Evolutionary conservation across 2,113 vertebrate genomes (phyloP).

Genomic region (Amazona guildingii): DNA sequence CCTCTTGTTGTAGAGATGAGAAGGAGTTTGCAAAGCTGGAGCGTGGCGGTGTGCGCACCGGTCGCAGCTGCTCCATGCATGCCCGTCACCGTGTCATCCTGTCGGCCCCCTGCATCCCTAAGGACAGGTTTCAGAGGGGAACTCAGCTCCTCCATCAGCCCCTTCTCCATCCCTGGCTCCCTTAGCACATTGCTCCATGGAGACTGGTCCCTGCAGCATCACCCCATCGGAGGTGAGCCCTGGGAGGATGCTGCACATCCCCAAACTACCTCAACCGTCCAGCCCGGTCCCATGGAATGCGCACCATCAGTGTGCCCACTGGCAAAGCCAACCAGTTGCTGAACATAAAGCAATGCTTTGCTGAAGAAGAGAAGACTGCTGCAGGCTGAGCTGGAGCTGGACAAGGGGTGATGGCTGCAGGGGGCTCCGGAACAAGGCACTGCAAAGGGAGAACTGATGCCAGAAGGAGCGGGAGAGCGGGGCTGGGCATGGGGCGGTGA

Average conservation of each 20-base stretch:
- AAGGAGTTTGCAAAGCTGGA: constrained; percentile 19
- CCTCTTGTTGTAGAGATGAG: background rate
- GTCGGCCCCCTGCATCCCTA: rapidly evolving
- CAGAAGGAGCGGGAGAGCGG: background rate
- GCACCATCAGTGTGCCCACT: rapidly evolving
- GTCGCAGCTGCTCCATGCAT: rapidly evolving
- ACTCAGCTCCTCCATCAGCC: background rate
- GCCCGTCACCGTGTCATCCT: rapidly evolving
- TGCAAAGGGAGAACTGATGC: background rate
- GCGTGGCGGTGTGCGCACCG: background rate
- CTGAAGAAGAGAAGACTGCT: constrained; percentile 12
- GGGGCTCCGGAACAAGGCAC: background rate
- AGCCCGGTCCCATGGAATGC: background rate
- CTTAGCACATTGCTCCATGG: background rate
- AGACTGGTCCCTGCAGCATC: rapidly evolving
- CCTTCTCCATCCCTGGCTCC: background rate
- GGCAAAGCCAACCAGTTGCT: background rate
- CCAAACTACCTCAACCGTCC: background rate
- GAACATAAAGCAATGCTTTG: background rate
- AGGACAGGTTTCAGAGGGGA: background rate
- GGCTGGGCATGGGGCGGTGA: background rate
- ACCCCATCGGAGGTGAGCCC: background rate
- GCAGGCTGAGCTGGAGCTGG: background rate
- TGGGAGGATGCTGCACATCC: background rate
- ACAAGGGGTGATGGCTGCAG: background rate